Percentiles rank a stretch among this genome's conserved stretches.
These are phyloP conservation scores for Eubasilissa splendida DNA, from an alignment of 2,888 invertebrate genomes.

Conservation along the genomic window DNA sequence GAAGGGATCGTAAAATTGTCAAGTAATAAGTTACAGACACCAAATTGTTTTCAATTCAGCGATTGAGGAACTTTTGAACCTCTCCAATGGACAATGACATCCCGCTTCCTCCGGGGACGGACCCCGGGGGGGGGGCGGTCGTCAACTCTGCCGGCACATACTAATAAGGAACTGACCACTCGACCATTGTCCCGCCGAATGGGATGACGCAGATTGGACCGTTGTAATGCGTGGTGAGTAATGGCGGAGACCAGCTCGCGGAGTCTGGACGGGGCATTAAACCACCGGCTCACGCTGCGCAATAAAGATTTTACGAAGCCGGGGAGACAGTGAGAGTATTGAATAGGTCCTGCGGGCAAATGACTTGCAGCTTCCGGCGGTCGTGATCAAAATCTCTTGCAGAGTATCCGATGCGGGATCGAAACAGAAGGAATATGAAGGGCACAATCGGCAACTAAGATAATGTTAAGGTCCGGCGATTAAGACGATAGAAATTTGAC, in stretches of 20 bases:
- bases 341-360: neutral
- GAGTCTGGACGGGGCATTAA: slow-evolving; percentile 2
- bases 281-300: slow-evolving; percentile 6
- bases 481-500: no score
- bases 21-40: no score
- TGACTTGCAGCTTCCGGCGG: slow-evolving; percentile 6
- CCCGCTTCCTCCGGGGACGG: slow-evolving; percentile 7
- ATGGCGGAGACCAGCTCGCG: neutral
- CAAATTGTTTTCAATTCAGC: no score
- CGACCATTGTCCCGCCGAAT: neutral
- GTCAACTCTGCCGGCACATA: neutral
- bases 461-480: no score
- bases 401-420: neutral
- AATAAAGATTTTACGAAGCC: slow-evolving; percentile 1
- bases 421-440: no score
- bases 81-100: slow-evolving; percentile 1
- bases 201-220: neutral
- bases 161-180: neutral
- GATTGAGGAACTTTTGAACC: no score
- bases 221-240: neutral
- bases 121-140: neutral
- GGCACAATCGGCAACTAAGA: no score
- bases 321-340: neutral
- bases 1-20: no score
- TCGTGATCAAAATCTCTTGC: slow-evolving; percentile 1